These are phyloP conservation scores for Todiramphus chloris DNA, from an alignment of 2,113 vertebrate species.

Conservation along the genomic window DNA sequence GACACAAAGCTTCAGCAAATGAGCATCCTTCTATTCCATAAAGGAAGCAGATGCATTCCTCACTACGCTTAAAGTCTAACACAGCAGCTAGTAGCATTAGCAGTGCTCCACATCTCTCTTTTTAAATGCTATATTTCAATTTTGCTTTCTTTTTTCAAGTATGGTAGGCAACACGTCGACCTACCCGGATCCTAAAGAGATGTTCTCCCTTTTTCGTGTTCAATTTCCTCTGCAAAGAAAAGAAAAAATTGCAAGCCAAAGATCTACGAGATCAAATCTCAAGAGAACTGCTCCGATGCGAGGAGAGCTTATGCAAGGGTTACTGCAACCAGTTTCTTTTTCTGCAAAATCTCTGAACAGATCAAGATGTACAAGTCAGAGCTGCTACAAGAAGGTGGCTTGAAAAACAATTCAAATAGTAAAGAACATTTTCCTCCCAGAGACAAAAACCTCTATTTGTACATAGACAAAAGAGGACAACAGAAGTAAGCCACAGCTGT, in stretches of 20 bases:
- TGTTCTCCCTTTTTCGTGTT: constrained; percentile 52
- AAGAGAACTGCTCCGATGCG: not conserved
- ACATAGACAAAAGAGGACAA: not conserved
- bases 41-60: not conserved
- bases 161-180: constrained; percentile 16
- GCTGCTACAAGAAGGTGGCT: not conserved
- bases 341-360: not conserved
- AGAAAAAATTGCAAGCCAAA: constrained; percentile 53
- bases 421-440: not conserved
- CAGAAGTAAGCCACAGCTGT: not conserved
- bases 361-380: not conserved
- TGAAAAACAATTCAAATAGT: not conserved
- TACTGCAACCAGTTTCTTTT: not conserved
- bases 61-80: not conserved
- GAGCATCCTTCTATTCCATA: not conserved
- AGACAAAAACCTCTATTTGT: not conserved
- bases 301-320: not conserved
- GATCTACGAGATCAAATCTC: constrained; percentile 19
- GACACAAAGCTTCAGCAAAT: not conserved
- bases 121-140: not conserved
- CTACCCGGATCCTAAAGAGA: constrained; percentile 62
- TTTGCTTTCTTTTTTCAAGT: not conserved
- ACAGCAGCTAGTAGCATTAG: not conserved
- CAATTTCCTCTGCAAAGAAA: constrained; percentile 63
- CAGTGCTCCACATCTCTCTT: not conserved